Base-by-base conservation (phyloP, 1,140 invertebrate species). In the Brachionus asplanchnoidis region DNA sequence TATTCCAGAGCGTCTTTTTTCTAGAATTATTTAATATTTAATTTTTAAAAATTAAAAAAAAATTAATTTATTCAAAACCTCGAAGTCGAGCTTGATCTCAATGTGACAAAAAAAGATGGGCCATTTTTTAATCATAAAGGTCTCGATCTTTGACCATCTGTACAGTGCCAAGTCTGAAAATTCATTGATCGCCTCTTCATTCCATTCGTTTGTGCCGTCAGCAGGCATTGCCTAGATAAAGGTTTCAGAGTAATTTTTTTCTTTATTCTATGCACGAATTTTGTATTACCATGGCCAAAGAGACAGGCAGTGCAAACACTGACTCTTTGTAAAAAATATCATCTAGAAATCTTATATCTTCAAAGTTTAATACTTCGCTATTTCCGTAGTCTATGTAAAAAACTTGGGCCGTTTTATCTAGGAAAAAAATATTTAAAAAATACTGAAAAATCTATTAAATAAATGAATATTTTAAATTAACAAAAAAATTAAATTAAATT, bases 301-400 rank as follows among this genome's bases (percentile, higher is more conserved):
- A 77, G 12, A 50, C 73, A 26, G 73, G 73, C 11, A 50, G 6
- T 12, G 73, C 73, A 28, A 77, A 50, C 0, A 77, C 23, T 36
- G 44, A 26, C 23, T 77, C 42, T 28, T 77, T 77, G 73, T 77
- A 77, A 77, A 77, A 77, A 28, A 26, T 26, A 23, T 77, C 73
- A 50, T 77, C 73, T 4, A 77, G n/a, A 3, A 26, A 28, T 77
- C 73, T 23, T 2, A 77, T 77, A n/a, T 46, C 20, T 20, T 77
- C 44, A 20, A 77, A 50, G 9, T 14, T n/a, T 23, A 77, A 8
- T 9, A n/a, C 2, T 77, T 77, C 73, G 14, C 42, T 50, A n/a
- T 77, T 77, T 77, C 73, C 73, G 46, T 77, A 77, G 12, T 77
- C 73, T 8, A 77, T 50, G n/a, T 77, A 77, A 1, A 77, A 28